A percentile compares a stretch with the other conserved stretches of the same genome.
phyloP scores from a whole-genome alignment of 2,888 invertebrate species.

The Coenonympha arcania region DNA sequence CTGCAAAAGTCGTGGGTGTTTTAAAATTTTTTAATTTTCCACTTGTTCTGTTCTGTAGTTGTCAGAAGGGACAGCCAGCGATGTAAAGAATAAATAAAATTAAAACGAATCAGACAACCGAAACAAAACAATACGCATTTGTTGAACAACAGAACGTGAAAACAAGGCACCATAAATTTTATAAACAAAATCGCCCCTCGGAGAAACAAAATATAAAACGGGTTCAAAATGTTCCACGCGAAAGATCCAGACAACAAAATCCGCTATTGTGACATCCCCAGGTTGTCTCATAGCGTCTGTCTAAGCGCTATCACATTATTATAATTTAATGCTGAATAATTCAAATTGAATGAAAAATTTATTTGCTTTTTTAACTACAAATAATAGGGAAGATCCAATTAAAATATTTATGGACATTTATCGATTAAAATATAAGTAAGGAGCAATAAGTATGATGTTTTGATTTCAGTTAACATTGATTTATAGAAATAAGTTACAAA shows the following conservation, averaged over 20 bases:
- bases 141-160: slow-evolving; percentile 7
- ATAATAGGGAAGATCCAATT: too few species aligned
- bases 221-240: slow-evolving; percentile 19
- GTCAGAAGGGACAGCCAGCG: too few species aligned
- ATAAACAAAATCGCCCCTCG: slow-evolving; percentile 15
- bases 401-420: too few species aligned
- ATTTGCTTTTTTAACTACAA: slow-evolving; percentile 20
- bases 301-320: slow-evolving; percentile 27
- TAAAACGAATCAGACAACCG: not conserved
- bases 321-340: slow-evolving; percentile 27
- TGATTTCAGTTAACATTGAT: too few species aligned
- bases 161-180: slow-evolving; percentile 12
- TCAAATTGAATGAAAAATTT: slow-evolving; percentile 24
- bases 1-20: too few species aligned
- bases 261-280: slow-evolving; percentile 28
- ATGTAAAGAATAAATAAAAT: not conserved
- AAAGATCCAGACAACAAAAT: slow-evolving; percentile 25
- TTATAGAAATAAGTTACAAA: too few species aligned
- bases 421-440: too few species aligned
- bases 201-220: slow-evolving; percentile 21
- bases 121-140: not conserved
- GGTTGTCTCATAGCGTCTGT: slow-evolving; percentile 24
- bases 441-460: too few species aligned
- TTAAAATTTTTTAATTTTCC: too few species aligned
- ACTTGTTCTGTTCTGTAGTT: too few species aligned